Evolutionary conservation across 2,797 vertebrate species (phyloP), one percentile per base, ranked within the genome.

Genomic region (Sandelia bainsii): DNA sequence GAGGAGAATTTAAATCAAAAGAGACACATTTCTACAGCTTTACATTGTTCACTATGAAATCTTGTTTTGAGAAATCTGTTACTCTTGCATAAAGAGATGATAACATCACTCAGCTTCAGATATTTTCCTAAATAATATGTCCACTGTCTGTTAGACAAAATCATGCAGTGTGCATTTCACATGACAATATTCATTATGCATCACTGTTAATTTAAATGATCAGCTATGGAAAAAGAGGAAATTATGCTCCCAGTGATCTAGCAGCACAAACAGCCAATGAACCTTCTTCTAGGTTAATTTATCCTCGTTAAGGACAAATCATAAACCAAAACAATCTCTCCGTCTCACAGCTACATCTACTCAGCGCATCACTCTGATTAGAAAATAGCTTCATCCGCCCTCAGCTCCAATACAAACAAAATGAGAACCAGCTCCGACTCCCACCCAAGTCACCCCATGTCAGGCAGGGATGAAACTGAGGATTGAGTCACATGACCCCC

Each of bases 401-500:
- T 72, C 54, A 32, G 62, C 70, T 61, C 22, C 19, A 10, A 12
- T 4, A 0, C 64, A 65, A 22, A 50, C 50, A 2, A 46, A 76
- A 59, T 32, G 61, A 48, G 46, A 76, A 49, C 53, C 50, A 44
- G 59, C 27, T 45, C 4, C 51, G 20, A 52, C 34, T 17, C 34
- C 39, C 6, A 2, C 37, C 12, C 0, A 0, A 37, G 34, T 14
- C 2, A 61, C 25, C 62, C 40, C 72, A 42, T 19, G 42, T 48
- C 61, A 37, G 63, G 46, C n/a, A 2, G 37, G 51, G 48, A 65
- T 23, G 27, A 63, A 71, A 45, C 78, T 1, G 0, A 67, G 76
- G 62, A 77, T 50, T 27, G 40, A 62, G 63, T 89, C 87, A 88
- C 46, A 51, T 84, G 83, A 87, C 67, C 69, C 51, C 11, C n/a